Conservation (phyloP, 1,140 invertebrate species). For the Maniola jurtina region DNA sequence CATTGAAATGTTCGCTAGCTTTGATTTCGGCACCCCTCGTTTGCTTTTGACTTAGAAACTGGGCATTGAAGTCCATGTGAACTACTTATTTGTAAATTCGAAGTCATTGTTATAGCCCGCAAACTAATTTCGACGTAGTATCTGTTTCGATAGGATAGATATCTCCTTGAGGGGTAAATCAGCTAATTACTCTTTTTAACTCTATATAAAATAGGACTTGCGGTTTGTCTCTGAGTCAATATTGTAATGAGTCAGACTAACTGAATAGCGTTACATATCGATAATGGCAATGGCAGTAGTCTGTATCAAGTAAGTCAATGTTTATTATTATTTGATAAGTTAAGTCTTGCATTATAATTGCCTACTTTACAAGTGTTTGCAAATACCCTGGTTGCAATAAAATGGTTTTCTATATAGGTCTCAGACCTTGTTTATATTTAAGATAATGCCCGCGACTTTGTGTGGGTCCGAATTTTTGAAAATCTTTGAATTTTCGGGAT, state of each 20-base stretch:
- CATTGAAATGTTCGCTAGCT: slow-evolving; percentile 41
- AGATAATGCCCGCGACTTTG: too few relatives aligned
- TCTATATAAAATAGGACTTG: slow-evolving; percentile 14
- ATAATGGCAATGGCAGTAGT: neutral
- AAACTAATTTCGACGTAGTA: neutral
- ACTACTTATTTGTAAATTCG: neutral
- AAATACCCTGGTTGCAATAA: neutral
- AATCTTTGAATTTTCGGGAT: too few relatives aligned
- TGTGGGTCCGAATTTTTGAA: too few relatives aligned
- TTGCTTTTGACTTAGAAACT: slow-evolving; percentile 36
- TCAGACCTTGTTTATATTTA: too few relatives aligned
- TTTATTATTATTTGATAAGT: slow-evolving; percentile 9
- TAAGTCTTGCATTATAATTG: neutral
- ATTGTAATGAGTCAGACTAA: slow-evolving; percentile 3
- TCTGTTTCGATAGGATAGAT: neutral
- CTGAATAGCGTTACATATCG: slow-evolving; percentile 4
- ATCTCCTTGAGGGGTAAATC: neutral
- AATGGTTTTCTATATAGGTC: too few relatives aligned
- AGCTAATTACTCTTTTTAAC: slow-evolving; percentile 8
- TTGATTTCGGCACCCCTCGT: slow-evolving; percentile 58
- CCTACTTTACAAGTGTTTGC: neutral
- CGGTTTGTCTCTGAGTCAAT: slow-evolving; percentile 22
- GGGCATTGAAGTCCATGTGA: slow-evolving; percentile 16
- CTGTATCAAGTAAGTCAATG: neutral
- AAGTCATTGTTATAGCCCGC: neutral